Conservation (phyloP, 2,113 vertebrate species). For the Haliaeetus leucogaster region DNA sequence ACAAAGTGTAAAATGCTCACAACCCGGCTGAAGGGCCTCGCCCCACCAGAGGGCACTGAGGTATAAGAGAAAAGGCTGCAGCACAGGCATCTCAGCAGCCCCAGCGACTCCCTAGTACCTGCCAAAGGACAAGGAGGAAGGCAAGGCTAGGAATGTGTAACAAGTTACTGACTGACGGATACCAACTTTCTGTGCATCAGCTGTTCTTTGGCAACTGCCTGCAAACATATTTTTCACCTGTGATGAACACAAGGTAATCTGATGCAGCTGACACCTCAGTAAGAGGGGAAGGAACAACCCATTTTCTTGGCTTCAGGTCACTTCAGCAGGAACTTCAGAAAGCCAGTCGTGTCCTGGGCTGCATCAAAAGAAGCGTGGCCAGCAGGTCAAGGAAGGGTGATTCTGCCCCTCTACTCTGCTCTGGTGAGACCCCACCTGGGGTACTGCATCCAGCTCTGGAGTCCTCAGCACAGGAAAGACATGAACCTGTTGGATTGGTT, state of each 20-base stretch:
- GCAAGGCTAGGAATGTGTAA: background rate
- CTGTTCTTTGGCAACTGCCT: constrained; percentile 29
- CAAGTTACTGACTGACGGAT: background rate
- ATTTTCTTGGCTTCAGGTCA: background rate
- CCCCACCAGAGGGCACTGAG: constrained; percentile 58
- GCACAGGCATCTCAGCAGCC: background rate
- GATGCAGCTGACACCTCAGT: background rate
- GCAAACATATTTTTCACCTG: background rate
- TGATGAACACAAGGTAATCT: background rate
- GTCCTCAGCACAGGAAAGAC: background rate
- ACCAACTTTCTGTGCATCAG: background rate
- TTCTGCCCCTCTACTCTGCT: background rate
- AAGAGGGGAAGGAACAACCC: background rate
- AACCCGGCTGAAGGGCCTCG: background rate
- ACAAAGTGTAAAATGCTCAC: background rate
- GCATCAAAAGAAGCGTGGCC: background rate
- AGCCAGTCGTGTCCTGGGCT: background rate
- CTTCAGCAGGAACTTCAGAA: background rate
- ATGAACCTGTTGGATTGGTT: background rate
- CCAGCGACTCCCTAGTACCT: background rate
- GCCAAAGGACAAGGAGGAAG: background rate
- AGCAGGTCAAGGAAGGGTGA: background rate
- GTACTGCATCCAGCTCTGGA: background rate
- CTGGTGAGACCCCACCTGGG: background rate
- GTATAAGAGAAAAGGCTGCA: background rate